phyloP scores from a whole-genome alignment of 2,888 invertebrate genomes.

The Gandaritis pyraliata region DNA sequence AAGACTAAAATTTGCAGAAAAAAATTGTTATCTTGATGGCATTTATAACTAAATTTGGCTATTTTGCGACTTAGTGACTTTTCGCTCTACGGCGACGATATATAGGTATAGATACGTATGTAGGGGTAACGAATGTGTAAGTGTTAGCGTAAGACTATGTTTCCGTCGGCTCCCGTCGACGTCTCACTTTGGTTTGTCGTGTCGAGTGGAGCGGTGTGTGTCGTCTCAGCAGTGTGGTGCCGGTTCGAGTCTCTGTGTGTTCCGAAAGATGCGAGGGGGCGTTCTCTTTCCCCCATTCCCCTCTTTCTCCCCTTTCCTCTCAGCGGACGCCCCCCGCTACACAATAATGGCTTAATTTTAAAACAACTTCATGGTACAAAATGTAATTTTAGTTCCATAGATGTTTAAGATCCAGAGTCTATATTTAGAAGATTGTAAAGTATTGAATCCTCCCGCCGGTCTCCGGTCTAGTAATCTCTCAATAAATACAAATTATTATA shows the following conservation, averaged over 20 bases:
- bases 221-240: slow-evolving; percentile 35
- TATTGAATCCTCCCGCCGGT: slow-evolving; percentile 54
- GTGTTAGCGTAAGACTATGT: slow-evolving; percentile 18
- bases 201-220: slow-evolving; percentile 30
- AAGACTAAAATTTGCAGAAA: too few relatives aligned
- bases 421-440: slow-evolving; percentile 68
- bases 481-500: slow-evolving; percentile 58
- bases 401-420: slow-evolving; percentile 78
- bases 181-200: slow-evolving; percentile 30
- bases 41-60: too few relatives aligned
- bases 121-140: slow-evolving; percentile 29
- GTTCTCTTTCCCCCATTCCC: slow-evolving; percentile 7
- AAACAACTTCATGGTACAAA: slow-evolving; percentile 79
- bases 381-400: slow-evolving; percentile 81
- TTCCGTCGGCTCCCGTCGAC: slow-evolving; percentile 26
- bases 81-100: too few relatives aligned
- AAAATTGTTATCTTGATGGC: too few relatives aligned
- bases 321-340: slow-evolving; percentile 52
- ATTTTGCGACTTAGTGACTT: too few relatives aligned
- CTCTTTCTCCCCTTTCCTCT: slow-evolving; percentile 15
- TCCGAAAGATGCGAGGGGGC: slow-evolving; percentile 50
- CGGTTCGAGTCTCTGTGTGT: slow-evolving; percentile 49
- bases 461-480: slow-evolving; percentile 49
- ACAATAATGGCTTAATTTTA: slow-evolving; percentile 69
- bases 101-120: slow-evolving; percentile 5